Conservation (phyloP, 2,888 invertebrate genomes). For the Tridacna gigas region DNA sequence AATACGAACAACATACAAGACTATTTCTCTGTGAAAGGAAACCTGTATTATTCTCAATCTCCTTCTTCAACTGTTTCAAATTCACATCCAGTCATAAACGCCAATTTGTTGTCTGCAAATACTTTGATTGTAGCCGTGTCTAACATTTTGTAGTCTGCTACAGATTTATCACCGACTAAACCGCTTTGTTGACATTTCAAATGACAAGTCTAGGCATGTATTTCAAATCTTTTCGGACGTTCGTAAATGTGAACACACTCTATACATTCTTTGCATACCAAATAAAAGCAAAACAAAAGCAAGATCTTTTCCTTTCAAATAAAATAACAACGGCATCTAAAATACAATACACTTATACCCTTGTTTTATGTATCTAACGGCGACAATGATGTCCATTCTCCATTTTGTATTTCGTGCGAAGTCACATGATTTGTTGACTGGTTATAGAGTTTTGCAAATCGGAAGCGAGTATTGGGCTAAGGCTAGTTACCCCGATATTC, state of each 20-base stretch:
- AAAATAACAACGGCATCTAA: neutral
- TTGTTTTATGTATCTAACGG: neutral
- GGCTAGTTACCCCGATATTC: too few relatives aligned
- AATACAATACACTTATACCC: neutral
- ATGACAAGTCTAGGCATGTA: too few relatives aligned
- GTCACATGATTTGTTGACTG: slow-evolving; percentile 43
- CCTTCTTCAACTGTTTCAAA: too few relatives aligned
- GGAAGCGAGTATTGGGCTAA: too few relatives aligned
- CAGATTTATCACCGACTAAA: neutral
- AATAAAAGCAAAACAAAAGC: neutral
- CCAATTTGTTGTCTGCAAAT: too few relatives aligned
- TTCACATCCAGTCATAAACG: too few relatives aligned
- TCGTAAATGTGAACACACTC: neutral
- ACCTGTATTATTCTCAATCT: too few relatives aligned
- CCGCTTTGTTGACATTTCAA: neutral
- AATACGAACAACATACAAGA: too few relatives aligned
- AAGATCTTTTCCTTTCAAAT: neutral
- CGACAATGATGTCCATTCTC: slow-evolving; percentile 35
- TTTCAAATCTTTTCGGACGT: neutral
- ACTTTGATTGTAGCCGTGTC: too few relatives aligned
- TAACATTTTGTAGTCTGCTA: too few relatives aligned
- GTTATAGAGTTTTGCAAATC: neutral
- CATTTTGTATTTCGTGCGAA: slow-evolving; percentile 66
- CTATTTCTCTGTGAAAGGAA: too few relatives aligned
- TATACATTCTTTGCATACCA: neutral